Base-by-base conservation (phyloP, 1,140 invertebrate species). In the Drosophila nikananu region DNA sequence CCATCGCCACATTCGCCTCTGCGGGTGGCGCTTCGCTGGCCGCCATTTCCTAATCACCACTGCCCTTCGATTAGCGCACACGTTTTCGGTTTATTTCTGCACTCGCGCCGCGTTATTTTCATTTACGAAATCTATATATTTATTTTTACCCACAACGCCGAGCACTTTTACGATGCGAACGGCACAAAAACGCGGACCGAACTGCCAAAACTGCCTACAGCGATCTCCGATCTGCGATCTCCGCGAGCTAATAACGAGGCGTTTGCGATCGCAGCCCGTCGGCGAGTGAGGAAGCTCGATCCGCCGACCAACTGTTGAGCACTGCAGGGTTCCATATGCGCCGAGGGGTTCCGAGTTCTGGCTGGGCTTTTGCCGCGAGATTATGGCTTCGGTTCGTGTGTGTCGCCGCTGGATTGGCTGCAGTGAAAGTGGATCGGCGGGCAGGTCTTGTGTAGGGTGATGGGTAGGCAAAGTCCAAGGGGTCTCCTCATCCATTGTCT, bases 71-170 rank as follows among this genome's bases (percentile, higher is more conserved):
- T 70, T 62, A 60, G 27, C 49, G 17, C 51, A 61, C 39, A 37
- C 70, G 70, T 77, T 77, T 68, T 59, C 30, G 41, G 59, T 48
- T 68, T 68, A 77, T 60, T 77, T 77, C 58, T 67, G 73, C 73
- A 75, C 52, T 57, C 44, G 39, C 54, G 46, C 10, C 35, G 42
- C 61, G 25, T 58, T 76, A 67, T 77, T 68, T 77, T 57, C 74
- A 61, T 77, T 60, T 60, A 77, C 63, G 21, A 44, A 60, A 61
- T 61, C 49, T 60, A 77, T 77, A 77, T 37, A 70, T 70, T 78
- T 78, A 77, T 78, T 78, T 78, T 70, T 77, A 78, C 64, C 44
- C 42, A 25, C 55, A 13, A 35, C 30, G 44, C 42, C 39, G 41
- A 77, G 52, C 51, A 78, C 37, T 62, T 68, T 44, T 12, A 44